Conservation (phyloP, 2,797 vertebrate genomes). For the Chloroceryle amazona region DNA sequence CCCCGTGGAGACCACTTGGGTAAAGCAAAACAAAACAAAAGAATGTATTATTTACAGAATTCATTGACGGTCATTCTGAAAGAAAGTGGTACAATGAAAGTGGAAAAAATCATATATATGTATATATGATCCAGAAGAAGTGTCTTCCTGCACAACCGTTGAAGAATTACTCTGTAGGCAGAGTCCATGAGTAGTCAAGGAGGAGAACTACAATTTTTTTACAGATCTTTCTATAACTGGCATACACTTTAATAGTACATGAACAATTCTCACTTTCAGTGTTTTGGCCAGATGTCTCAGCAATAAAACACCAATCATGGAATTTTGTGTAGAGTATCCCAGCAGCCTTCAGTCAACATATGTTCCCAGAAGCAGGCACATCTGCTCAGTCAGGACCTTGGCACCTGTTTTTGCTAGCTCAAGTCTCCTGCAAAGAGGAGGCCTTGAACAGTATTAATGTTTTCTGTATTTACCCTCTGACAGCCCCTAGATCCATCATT, state of each 20-base stretch:
- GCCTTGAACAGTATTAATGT: slow-evolving; percentile 38
- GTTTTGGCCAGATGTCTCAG: background rate
- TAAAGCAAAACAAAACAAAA: background rate
- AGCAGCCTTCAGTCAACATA: background rate
- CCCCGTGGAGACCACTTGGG: background rate
- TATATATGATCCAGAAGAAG: background rate
- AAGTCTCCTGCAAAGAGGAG: slow-evolving; percentile 29
- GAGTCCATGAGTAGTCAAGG: background rate
- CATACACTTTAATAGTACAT: background rate
- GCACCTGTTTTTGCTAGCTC: slow-evolving; percentile 32
- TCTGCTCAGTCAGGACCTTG: slow-evolving; percentile 2
- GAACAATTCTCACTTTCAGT: background rate
- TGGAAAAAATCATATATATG: background rate
- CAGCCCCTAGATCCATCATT: slow-evolving; percentile 43
- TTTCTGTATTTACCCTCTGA: slow-evolving; percentile 59
- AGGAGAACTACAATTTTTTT: background rate
- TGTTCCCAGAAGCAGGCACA: slow-evolving; percentile 20
- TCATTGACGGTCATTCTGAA: background rate
- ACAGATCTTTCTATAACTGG: background rate
- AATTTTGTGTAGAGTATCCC: background rate
- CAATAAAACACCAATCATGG: background rate
- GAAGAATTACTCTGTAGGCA: background rate
- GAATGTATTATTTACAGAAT: background rate
- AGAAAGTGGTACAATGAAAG: background rate
- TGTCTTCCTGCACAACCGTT: background rate